Conservation (phyloP, 2,888 invertebrate species). For the Orthosia incerta region DNA sequence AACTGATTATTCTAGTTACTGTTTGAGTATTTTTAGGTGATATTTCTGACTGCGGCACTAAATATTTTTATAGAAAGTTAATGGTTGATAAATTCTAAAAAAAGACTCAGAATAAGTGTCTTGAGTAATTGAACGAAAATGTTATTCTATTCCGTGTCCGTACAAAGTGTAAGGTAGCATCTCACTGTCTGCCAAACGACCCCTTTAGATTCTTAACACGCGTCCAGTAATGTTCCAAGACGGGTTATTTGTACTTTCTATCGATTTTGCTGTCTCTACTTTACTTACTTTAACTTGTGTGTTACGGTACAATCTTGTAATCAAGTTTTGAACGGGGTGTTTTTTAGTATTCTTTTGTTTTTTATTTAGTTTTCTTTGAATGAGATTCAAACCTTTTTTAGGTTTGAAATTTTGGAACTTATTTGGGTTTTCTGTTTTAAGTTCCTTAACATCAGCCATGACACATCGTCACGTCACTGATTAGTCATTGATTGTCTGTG, state of each 20-base stretch:
- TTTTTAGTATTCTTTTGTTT: constrained; percentile 36
- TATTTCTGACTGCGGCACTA: not conserved
- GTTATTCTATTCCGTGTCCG: constrained; percentile 41
- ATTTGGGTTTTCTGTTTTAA: not conserved
- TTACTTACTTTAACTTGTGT: constrained; percentile 56
- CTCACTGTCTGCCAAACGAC: constrained; percentile 54
- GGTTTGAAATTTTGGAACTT: constrained; percentile 1
- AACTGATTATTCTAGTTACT: too few species aligned
- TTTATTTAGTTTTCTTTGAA: constrained; percentile 1
- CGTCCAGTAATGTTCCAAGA: constrained; percentile 62
- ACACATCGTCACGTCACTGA: too few species aligned
- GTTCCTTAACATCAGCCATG: too few species aligned
- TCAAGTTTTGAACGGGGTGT: constrained; percentile 41
- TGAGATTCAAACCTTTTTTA: constrained; percentile 10
- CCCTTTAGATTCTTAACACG: constrained; percentile 62
- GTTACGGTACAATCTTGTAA: constrained; percentile 52
- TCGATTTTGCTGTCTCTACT: constrained; percentile 56
- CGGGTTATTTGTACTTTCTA: constrained; percentile 64
- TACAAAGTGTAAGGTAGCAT: constrained; percentile 46
- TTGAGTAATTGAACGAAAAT: constrained; percentile 61
- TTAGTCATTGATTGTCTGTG: too few species aligned
- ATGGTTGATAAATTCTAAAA: not conserved
- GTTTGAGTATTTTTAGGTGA: not conserved
- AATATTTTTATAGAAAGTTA: not conserved
- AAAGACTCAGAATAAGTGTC: constrained; percentile 18